Base-by-base conservation (phyloP, 2,888 invertebrate species). In the Monopis laevigella region DNA sequence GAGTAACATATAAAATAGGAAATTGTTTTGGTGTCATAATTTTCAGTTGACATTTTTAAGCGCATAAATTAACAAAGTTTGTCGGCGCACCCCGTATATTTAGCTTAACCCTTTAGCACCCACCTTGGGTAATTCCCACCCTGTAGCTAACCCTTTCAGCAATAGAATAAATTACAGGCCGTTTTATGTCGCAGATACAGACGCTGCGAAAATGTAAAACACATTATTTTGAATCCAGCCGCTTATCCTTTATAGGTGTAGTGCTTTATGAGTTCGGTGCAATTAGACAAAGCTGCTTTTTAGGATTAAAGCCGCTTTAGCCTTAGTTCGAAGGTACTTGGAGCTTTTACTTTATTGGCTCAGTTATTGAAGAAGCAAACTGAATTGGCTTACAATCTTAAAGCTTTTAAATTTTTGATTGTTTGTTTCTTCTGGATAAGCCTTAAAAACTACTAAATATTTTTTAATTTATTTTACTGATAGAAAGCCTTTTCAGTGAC, bases 41-140 rank as follows among this genome's bases (percentile, higher is more conserved):
- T 80, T 77, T 59, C 67, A 70, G 75, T 75, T 78, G 80, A 80
- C 78, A 77, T 78, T 80, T 80, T 80, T 80, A 78, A 77, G 74
- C 78, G 74, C 77, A 80, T 80, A 80, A 80, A 80, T 80, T 80
- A 80, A 73, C 73, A 69, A 80, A 80, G 75, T 78, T 77, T 69
- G 73, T 65, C 72, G 68, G 65, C 72, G 56, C 69, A 65, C 72
- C 74, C 73, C 75, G 78, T 77, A 77, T 72, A 75, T 77, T 72
- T 69, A 67, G 78, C 78, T 80, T 78, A 80, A 78, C 80, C 80
- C 80, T 80, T 78, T 80, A 78, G 71, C 80, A 77, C 78, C 80
- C 80, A 80, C 80, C 78, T 78, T 75, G 74, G 77, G 78, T 77
- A 78, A 80, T 77, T 75, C 78, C 78, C 78, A 75, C 78, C 78